Percentiles rank a stretch among this genome's conserved stretches.
These are phyloP conservation scores for honey bee (Apis mellifera) DNA, from an alignment of 1,140 invertebrate species.

Conservation along the genomic window DNA sequence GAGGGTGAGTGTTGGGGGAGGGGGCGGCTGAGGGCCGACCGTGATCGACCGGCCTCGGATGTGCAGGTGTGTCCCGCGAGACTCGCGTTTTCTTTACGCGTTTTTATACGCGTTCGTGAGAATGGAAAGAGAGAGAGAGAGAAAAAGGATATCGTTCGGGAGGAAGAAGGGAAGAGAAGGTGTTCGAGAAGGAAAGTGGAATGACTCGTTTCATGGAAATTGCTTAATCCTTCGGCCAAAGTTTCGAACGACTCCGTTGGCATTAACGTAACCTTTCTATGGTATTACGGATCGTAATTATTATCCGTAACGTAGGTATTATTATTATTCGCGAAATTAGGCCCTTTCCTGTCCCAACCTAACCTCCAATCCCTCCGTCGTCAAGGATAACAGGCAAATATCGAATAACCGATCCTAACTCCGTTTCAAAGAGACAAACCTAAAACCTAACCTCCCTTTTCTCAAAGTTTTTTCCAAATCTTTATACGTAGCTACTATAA, in stretches of 20 bases:
- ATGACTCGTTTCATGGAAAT: conserved; percentile 30
- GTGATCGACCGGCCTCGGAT: neutral
- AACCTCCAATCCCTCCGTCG: too few species aligned
- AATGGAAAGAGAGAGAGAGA: too few species aligned
- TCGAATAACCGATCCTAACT: too few species aligned
- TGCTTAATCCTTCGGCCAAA: conserved; percentile 35
- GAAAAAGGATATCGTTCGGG: too few species aligned
- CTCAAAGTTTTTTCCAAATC: too few species aligned
- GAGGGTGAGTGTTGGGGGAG: neutral
- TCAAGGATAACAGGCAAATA: too few species aligned
- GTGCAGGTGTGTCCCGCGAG: neutral
- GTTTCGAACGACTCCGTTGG: conserved; percentile 27
- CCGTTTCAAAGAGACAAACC: too few species aligned
- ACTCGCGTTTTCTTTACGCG: neutral
- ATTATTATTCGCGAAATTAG: too few species aligned
- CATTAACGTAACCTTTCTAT: conserved; percentile 38
- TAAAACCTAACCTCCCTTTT: too few species aligned
- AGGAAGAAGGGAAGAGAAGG: too few species aligned
- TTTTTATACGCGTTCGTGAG: neutral
- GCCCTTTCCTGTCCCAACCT: too few species aligned
- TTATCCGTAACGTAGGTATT: conserved; percentile 39
- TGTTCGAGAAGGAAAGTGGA: conserved; percentile 14
- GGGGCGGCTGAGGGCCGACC: neutral
- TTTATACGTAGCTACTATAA: too few species aligned
- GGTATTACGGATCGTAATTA: conserved; percentile 37